Base-by-base conservation (phyloP, 2,797 vertebrate genomes). In the Enteromius thamalakanensis region DNA sequence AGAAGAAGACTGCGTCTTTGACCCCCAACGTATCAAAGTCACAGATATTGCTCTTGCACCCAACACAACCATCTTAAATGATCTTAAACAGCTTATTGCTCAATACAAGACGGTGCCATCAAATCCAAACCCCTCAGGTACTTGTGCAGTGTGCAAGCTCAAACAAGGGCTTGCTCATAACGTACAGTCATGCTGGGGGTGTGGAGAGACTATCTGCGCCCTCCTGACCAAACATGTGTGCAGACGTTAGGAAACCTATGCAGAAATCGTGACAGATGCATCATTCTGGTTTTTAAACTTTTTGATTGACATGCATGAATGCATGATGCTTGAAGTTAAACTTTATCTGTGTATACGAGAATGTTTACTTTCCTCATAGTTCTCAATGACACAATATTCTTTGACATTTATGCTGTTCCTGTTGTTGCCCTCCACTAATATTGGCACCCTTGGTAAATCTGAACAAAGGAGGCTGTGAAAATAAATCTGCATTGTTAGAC, bases 1-100 rank as follows among this genome's bases (percentile, higher is more conserved):
- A 1, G 90, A 93, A 75, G 93, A 94, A 68, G 93, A 94, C 29
- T 95, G 93, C 7, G 91, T 94, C 64, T 94, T 90, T 86, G 92
- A 95, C 65, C 93, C 93, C n/a, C 83, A 84, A 6, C 91, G 90
- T n/a, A 53, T 94, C 34, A 53, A 85, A 23, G 91, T 93, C 0
- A 42, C 79, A 1, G 90, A 87, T 51, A 88, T 95, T 12, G 88
- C 87, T n/a, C 34, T 62, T 49, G 92, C 93, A 0, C 87, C 91
- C 17, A 8, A 55, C 74, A 6, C 26, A 21, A 10, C 11, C 10
- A 32, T 88, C 21, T 60, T 82, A 75, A 5, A 68, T 19, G 83
- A 91, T n/a, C 92, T 95, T 32, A 60, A 88, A 26, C 87, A 90
- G 71, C 89, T 91, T 12, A 47, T 94, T 3, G 29, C 80, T 12